These are phyloP conservation scores for Pyrocephalus nanus DNA, from an alignment of 2,797 vertebrate genomes.

Conservation along the genomic window DNA sequence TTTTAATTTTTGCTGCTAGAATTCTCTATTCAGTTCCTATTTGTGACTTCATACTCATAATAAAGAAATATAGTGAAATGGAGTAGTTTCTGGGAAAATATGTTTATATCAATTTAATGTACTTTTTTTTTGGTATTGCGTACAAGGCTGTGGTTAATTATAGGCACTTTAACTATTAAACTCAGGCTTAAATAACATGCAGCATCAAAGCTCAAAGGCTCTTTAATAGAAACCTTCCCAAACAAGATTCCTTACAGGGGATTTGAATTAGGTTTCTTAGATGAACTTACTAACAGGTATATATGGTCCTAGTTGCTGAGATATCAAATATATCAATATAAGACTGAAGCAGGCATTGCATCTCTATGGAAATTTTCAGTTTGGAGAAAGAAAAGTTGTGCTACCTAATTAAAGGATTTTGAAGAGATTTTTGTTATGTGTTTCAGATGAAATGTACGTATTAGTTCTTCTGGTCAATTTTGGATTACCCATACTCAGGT, in stretches of 20 bases:
- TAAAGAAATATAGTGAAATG: background rate
- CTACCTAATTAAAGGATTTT: background rate
- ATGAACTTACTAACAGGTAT: background rate
- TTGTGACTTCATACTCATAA: background rate
- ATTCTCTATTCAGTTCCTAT: background rate
- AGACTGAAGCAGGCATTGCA: background rate
- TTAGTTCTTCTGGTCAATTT: background rate
- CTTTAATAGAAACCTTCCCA: background rate
- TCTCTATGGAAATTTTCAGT: background rate
- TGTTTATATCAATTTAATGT: background rate
- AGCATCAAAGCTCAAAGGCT: background rate
- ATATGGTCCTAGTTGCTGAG: background rate
- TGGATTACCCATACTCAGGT: background rate
- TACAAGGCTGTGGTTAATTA: background rate
- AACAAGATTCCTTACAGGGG: background rate
- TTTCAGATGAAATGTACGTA: background rate
- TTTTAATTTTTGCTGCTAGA: background rate
- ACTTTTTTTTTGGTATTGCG: background rate
- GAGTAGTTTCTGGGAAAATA: background rate
- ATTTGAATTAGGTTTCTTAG: background rate
- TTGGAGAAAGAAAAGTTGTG: background rate
- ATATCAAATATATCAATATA: background rate
- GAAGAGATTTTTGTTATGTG: background rate
- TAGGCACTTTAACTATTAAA: background rate
- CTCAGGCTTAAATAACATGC: background rate